These are phyloP conservation scores for Anoplolepis gracilipes DNA, from an alignment of 1,140 invertebrate species.

Conservation along the genomic window DNA sequence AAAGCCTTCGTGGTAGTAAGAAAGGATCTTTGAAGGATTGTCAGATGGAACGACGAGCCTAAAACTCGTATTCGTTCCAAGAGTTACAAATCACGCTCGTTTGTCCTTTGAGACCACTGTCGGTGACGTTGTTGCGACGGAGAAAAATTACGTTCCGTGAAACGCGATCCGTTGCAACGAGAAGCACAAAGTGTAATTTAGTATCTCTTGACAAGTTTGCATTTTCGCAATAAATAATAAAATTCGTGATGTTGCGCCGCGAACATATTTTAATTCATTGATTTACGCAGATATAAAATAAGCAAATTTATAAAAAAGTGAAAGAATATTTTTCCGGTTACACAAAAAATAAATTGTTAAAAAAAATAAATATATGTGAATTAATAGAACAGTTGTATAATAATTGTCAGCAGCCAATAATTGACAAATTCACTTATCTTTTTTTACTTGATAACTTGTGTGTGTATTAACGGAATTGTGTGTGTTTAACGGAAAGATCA, in stretches of 20 bases:
- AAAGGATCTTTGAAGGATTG: slow-evolving; percentile 42
- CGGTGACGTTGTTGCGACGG: slow-evolving; percentile 52
- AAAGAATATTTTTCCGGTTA: neutral
- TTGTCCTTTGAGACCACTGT: slow-evolving; percentile 56
- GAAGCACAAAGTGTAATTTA: slow-evolving; percentile 36
- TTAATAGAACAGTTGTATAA: neutral
- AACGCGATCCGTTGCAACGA: slow-evolving; percentile 7
- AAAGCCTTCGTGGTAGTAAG: slow-evolving; percentile 9
- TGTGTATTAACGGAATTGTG: neutral
- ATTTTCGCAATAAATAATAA: slow-evolving; percentile 20
- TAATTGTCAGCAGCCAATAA: neutral
- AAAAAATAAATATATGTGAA: neutral
- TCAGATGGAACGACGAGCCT: slow-evolving; percentile 45
- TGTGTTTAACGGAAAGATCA: neutral
- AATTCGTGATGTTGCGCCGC: neutral
- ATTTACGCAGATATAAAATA: neutral
- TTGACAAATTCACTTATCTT: neutral
- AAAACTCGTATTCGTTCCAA: slow-evolving; percentile 44
- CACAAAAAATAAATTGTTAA: neutral
- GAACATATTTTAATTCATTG: neutral
- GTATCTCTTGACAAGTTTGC: slow-evolving; percentile 13
- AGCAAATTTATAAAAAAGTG: neutral
- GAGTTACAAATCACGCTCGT: slow-evolving; percentile 54
- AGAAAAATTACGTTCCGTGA: slow-evolving; percentile 55
- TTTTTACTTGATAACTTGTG: neutral